phyloP scores from a whole-genome alignment of 2,797 vertebrate species.

The Sebastes taczanowskii region DNA sequence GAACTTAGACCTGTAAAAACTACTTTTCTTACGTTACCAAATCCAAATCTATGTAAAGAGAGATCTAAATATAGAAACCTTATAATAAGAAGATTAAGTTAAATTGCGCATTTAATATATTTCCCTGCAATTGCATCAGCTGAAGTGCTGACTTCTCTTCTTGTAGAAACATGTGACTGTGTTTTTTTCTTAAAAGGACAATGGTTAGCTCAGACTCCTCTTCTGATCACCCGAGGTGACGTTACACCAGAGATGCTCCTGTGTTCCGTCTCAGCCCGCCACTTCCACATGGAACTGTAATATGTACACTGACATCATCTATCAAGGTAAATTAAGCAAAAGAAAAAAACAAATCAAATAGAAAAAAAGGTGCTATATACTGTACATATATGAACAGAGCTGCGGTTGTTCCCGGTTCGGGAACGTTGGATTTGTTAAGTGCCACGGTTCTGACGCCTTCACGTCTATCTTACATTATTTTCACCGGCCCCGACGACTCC shows the following conservation, averaged over 20 bases:
- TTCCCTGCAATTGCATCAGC: conserved; percentile 70
- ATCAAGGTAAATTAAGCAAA: conserved; percentile 65
- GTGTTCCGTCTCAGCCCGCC: conserved; percentile 29
- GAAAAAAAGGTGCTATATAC: conserved; percentile 73
- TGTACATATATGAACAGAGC: conserved; percentile 66
- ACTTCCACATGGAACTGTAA: conserved; percentile 42
- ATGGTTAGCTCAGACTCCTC: conserved; percentile 22
- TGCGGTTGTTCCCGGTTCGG: conserved; percentile 53
- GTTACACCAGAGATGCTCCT: conserved; percentile 32
- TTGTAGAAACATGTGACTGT: conserved; percentile 40
- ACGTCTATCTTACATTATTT: conserved; percentile 47
- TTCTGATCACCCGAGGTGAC: conserved; percentile 38
- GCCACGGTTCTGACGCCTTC: conserved; percentile 52
- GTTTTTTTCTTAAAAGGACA: conserved; percentile 12
- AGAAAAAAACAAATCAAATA: conserved; percentile 41
- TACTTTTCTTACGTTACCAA: conserved; percentile 20
- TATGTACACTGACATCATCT: conserved; percentile 75
- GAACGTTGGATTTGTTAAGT: conserved; percentile 58
- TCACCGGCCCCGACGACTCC: not conserved
- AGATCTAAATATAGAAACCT: conserved; percentile 49
- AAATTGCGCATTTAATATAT: conserved; percentile 56
- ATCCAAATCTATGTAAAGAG: conserved; percentile 49
- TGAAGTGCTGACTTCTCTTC: conserved; percentile 33
- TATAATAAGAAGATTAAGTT: conserved; percentile 49
- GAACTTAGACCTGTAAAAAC: conserved; percentile 31